phyloP scores from a whole-genome alignment of 2,888 invertebrate species.

The Ormia ochracea region DNA sequence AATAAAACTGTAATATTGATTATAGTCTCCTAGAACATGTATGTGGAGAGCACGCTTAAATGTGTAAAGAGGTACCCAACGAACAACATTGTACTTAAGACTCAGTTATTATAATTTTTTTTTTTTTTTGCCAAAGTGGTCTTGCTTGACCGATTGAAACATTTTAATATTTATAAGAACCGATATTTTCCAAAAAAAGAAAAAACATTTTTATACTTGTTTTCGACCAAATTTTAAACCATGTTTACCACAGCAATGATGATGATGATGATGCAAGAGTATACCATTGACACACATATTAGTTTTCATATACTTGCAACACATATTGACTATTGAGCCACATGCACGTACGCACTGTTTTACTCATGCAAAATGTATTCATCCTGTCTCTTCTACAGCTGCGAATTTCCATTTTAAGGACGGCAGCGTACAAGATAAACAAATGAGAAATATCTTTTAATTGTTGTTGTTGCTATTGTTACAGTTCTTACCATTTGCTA shows the following conservation, averaged over 20 bases:
- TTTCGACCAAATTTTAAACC: slow-evolving; percentile 20
- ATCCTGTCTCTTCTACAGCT: background rate
- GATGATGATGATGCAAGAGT: slow-evolving; percentile 29
- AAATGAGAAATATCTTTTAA: background rate
- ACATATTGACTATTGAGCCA: background rate
- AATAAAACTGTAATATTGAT: slow-evolving; percentile 49
- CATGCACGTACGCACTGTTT: background rate
- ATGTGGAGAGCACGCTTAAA: background rate
- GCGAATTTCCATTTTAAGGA: slow-evolving; percentile 14
- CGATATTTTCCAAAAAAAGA: slow-evolving; percentile 29
- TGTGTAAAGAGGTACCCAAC: background rate
- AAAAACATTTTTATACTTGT: slow-evolving; percentile 16
- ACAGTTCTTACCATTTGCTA: background rate
- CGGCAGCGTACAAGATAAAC: background rate
- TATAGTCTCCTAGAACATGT: slow-evolving; percentile 5
- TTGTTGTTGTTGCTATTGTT: slow-evolving; percentile 6
- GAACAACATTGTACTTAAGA: background rate
- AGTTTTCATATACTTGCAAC: background rate
- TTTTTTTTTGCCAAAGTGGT: slow-evolving; percentile 21
- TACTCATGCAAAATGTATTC: background rate
- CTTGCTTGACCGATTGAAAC: slow-evolving; percentile 9
- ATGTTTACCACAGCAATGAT: slow-evolving; percentile 30
- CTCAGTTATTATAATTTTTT: slow-evolving; percentile 28
- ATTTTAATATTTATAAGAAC: slow-evolving; percentile 42
- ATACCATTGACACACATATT: background rate